These are phyloP conservation scores for Belgica antarctica DNA, from an alignment of 2,888 invertebrate species.

Conservation along the genomic window DNA sequence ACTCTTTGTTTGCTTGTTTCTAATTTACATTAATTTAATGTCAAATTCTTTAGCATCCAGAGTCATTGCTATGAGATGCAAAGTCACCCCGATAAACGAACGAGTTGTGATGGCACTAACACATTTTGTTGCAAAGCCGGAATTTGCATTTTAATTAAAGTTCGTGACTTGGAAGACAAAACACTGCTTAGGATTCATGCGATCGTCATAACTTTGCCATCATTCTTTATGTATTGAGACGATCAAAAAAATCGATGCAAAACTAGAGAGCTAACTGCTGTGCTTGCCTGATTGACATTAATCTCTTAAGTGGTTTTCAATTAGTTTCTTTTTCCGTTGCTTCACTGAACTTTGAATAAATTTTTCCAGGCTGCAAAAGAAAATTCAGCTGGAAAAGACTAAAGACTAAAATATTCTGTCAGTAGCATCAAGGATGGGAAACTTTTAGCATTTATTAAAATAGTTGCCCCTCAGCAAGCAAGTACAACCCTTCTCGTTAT, in stretches of 20 bases:
- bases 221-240: not conserved
- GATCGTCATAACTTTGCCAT: not conserved
- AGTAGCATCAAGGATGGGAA: no score
- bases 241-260: not conserved
- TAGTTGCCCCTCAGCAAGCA: not conserved
- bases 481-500: not conserved
- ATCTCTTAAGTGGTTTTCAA: no score
- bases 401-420: no score
- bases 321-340: no score
- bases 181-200: not conserved
- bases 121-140: no score
- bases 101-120: not conserved
- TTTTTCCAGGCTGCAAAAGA: no score
- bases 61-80: not conserved
- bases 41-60: no score
- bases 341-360: no score
- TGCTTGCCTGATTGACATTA: no score
- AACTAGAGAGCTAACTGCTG: no score
- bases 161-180: not conserved
- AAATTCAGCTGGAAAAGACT: not conserved
- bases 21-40: not conserved
- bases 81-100: not conserved
- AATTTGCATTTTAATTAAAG: constrained; percentile 14
- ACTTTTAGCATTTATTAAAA: not conserved
- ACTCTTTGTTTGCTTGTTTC: not conserved